phyloP scores from a whole-genome alignment of 2,113 vertebrate genomes.

The Cephalopterus ornatus region DNA sequence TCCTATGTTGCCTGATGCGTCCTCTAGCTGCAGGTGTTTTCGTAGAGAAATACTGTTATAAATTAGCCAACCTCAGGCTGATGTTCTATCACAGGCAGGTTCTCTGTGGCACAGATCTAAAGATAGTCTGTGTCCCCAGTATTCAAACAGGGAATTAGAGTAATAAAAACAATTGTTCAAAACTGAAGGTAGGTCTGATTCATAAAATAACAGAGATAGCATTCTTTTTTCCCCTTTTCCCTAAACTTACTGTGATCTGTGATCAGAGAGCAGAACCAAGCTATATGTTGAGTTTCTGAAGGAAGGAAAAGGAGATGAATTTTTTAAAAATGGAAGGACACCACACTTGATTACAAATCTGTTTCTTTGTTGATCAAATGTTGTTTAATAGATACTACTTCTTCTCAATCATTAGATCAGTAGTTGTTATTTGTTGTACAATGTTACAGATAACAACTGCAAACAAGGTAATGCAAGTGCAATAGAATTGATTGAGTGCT shows the following conservation, averaged over 20 bases:
- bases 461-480: not conserved
- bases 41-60: not conserved
- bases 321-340: not conserved
- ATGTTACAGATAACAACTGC: not conserved
- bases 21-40: not conserved
- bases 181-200: not conserved
- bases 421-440: not conserved
- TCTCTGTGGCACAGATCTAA: not conserved
- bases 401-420: not conserved
- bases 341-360: not conserved
- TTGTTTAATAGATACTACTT: not conserved
- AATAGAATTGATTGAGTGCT: not conserved
- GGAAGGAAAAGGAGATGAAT: not conserved
- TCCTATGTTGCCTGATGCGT: not conserved
- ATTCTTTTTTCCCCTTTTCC: not conserved
- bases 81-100: not conserved
- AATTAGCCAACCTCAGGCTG: not conserved
- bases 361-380: not conserved
- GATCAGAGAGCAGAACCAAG: not conserved
- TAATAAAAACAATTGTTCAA: not conserved
- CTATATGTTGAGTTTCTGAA: not conserved
- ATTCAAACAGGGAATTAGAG: not conserved
- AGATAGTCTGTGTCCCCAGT: not conserved
- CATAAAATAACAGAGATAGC: not conserved
- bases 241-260: not conserved